Percentiles rank a stretch among this genome's conserved stretches.
Evolutionary conservation across 2,888 invertebrate species (phyloP).

Genomic region (Cryptocephalus moraei): DNA sequence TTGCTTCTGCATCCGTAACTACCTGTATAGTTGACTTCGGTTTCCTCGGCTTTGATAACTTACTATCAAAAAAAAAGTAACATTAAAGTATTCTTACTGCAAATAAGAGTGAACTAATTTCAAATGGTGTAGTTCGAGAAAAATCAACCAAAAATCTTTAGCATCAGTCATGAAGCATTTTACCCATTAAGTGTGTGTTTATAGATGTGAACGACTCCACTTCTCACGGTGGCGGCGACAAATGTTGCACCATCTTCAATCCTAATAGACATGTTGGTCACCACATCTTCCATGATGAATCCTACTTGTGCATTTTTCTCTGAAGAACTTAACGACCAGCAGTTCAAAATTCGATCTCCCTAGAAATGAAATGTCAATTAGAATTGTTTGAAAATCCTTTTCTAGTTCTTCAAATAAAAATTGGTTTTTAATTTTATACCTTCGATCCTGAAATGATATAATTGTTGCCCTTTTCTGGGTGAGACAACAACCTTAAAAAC

Average conservation of each 20-base stretch:
- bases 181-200: conserved; percentile 67
- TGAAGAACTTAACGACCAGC: conserved; percentile 41
- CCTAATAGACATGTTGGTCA: conserved; percentile 36
- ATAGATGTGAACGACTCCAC: conserved; percentile 72
- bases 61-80: conserved; percentile 23
- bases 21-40: conserved; percentile 52
- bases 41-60: conserved; percentile 50
- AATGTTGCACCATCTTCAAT: conserved; percentile 54
- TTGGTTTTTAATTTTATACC: conserved; percentile 16
- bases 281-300: conserved; percentile 61
- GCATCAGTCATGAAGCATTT: conserved; percentile 17
- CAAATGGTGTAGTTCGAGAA: neutral
- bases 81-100: neutral
- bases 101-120: neutral
- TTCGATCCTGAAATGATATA: conserved; percentile 42
- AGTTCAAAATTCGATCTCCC: conserved; percentile 39
- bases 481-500: conserved; percentile 35
- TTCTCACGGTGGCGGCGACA: conserved; percentile 52
- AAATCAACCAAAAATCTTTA: neutral
- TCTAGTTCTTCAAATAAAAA: no score
- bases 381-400: no score
- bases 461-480: conserved; percentile 22
- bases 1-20: conserved; percentile 44
- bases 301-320: conserved; percentile 46
- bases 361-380: conserved; percentile 8